These are phyloP conservation scores for Prionailurus bengalensis DNA, from an alignment of 2,113 vertebrate species.

Conservation along the genomic window DNA sequence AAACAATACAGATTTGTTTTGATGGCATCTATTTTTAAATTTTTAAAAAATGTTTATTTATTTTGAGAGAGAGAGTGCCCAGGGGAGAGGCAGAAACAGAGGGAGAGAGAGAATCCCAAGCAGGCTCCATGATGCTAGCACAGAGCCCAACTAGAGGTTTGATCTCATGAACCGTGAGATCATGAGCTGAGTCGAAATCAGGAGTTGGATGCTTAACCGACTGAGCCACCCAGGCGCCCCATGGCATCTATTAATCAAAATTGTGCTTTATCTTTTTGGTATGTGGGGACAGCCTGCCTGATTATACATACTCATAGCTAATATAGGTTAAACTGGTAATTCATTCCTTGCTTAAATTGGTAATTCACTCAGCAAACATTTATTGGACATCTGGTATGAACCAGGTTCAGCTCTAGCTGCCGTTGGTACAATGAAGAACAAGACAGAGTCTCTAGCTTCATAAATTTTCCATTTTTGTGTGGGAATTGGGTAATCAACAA, in stretches of 20 bases:
- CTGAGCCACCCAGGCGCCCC: too few relatives aligned
- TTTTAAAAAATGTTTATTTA: too few relatives aligned
- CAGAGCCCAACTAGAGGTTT: too few relatives aligned
- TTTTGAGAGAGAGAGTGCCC: too few relatives aligned
- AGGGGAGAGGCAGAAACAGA: too few relatives aligned
- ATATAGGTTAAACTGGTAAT: conserved; percentile 37
- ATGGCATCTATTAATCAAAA: conserved; percentile 8
- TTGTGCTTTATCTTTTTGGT: background rate
- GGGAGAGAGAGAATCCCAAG: too few relatives aligned
- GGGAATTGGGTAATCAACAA: background rate
- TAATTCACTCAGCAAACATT: conserved; percentile 61
- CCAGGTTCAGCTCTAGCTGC: background rate
- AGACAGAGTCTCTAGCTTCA: background rate
- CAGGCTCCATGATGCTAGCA: too few relatives aligned
- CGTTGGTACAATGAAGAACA: background rate
- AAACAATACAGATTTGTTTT: conserved; percentile 37
- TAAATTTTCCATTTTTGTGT: conserved; percentile 25
- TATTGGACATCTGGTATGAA: conserved; percentile 48
- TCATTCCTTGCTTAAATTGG: conserved; percentile 6
- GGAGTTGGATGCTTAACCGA: too few relatives aligned
- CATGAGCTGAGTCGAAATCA: too few relatives aligned
- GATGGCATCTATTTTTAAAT: background rate
- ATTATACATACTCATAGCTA: background rate
- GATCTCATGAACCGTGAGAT: too few relatives aligned
- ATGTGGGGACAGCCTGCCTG: conserved; percentile 26